These are phyloP conservation scores for Hylyphantes graminicola DNA, from an alignment of 1,140 invertebrate species.

Conservation along the genomic window DNA sequence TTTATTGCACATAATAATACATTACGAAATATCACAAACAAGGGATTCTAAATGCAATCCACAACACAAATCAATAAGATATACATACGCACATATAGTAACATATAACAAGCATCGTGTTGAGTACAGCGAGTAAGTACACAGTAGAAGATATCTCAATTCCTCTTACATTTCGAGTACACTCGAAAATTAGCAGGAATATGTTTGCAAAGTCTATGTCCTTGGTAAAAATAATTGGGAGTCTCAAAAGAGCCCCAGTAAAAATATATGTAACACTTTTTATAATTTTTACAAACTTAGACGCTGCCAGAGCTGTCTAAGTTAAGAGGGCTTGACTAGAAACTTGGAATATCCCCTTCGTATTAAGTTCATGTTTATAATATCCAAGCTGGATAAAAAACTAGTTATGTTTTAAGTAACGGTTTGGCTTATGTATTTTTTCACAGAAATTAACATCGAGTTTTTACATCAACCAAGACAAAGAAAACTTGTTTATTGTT, in stretches of 20 bases:
- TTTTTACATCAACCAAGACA: no score
- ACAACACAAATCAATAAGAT: conserved; percentile 14
- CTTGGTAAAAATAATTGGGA: conserved; percentile 33
- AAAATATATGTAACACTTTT: conserved; percentile 55
- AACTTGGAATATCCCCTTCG: no score
- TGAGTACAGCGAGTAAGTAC: conserved; percentile 48
- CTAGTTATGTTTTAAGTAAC: no score
- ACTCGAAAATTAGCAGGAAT: not conserved
- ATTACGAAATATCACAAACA: conserved; percentile 42
- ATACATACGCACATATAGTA: conserved; percentile 25
- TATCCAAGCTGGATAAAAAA: no score
- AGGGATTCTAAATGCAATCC: conserved; percentile 21
- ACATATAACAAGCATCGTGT: conserved; percentile 35
- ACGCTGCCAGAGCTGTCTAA: conserved; percentile 43
- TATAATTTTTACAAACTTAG: conserved; percentile 42
- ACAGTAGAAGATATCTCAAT: conserved; percentile 25
- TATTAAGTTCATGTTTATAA: no score
- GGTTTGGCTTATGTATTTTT: no score
- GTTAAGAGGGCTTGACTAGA: no score
- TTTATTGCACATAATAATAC: conserved; percentile 43
- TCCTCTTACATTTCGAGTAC: no score
- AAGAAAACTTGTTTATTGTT: no score
- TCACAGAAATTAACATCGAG: no score
- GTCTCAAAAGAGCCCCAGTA: conserved; percentile 19
- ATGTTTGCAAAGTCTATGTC: conserved; percentile 26